These are phyloP conservation scores for Tenebrosternarchus preto DNA, from an alignment of 2,113 vertebrate genomes.

Conservation along the genomic window DNA sequence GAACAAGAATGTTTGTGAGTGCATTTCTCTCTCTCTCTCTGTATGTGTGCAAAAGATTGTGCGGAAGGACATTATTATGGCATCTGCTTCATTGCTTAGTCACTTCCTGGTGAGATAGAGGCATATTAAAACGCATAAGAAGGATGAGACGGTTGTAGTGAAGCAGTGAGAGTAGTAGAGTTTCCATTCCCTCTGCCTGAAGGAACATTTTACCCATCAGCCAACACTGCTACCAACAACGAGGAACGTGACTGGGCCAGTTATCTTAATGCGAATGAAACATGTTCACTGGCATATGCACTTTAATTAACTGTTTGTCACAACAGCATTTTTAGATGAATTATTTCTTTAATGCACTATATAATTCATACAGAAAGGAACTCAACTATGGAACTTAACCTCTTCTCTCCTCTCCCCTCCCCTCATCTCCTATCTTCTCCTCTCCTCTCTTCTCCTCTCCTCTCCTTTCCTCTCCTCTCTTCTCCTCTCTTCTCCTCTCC, in stretches of 20 bases:
- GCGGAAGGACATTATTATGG: no score
- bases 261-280: background rate
- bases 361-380: background rate
- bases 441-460: slow-evolving; percentile 16
- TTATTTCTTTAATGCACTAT: slow-evolving; percentile 5
- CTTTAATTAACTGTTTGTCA: no score
- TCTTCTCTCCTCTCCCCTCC: background rate
- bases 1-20: no score
- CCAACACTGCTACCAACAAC: background rate
- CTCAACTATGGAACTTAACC: background rate
- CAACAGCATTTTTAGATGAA: background rate
- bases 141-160: background rate
- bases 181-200: background rate
- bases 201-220: background rate
- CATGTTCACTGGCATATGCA: background rate
- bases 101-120: background rate
- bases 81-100: slow-evolving; percentile 5
- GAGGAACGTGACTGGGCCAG: background rate
- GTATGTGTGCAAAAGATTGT: no score
- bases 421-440: slow-evolving; percentile 13
- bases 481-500: background rate
- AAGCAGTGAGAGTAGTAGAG: background rate
- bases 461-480: background rate
- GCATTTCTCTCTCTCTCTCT: no score
- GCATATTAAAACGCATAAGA: background rate